Conservation (phyloP, 2,797 vertebrate species). For the Diceros bicornis region DNA sequence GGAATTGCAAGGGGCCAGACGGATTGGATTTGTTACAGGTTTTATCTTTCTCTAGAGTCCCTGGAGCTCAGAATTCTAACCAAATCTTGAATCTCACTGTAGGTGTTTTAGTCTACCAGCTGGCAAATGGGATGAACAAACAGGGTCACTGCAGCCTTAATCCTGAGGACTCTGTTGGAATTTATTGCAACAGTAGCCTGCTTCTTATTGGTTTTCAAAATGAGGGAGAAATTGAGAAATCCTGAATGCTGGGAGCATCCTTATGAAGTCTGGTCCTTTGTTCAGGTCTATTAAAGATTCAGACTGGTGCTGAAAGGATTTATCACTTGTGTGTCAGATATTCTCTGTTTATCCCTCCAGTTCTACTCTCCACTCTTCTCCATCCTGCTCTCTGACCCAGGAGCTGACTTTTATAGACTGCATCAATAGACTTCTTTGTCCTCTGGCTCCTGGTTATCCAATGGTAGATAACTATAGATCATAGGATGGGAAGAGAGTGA, state of each 20-base stretch:
- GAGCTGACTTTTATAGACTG: background rate
- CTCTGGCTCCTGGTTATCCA: background rate
- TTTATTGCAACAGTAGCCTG: background rate
- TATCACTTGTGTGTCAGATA: background rate
- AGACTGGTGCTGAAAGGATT: background rate
- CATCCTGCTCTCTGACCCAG: background rate
- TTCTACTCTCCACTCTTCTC: constrained; percentile 6
- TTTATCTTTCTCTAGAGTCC: constrained; percentile 58
- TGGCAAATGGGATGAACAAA: constrained; percentile 45
- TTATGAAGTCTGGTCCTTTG: constrained; percentile 28
- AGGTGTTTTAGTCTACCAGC: constrained; percentile 10
- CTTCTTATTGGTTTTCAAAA: constrained; percentile 49
- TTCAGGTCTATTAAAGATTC: constrained; percentile 8
- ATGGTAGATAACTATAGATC: background rate
- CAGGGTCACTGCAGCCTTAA: background rate
- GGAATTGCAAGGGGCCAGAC: background rate
- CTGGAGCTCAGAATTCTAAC: constrained; percentile 48
- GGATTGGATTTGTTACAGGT: constrained; percentile 33
- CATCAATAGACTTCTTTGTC: constrained; percentile 21
- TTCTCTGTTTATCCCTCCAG: background rate
- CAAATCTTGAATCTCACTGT: constrained; percentile 22
- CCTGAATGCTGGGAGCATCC: background rate
- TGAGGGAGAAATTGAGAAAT: constrained; percentile 40
- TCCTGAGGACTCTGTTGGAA: constrained; percentile 20
- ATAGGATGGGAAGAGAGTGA: background rate